Percentiles rank a stretch among this genome's conserved stretches.
Evolutionary conservation across 2,113 vertebrate genomes (phyloP).

Genomic region (Tenebrosternarchus preto): DNA sequence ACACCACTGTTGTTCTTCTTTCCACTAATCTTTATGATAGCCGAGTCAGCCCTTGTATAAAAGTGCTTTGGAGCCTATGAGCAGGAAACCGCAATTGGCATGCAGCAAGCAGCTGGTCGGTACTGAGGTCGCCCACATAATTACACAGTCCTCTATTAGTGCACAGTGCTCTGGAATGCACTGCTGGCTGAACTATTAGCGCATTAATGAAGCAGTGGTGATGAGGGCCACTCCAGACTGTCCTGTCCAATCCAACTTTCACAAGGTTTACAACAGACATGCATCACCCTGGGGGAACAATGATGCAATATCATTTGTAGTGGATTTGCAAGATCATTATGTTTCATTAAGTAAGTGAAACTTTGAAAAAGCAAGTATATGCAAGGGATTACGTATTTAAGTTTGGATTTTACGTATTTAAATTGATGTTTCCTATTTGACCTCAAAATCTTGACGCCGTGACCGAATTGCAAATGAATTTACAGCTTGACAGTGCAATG

Average conservation of each 20-base stretch:
- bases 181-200: conserved; percentile 35
- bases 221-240: conserved; percentile 12
- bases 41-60: conserved; percentile 39
- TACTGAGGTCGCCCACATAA: conserved; percentile 42
- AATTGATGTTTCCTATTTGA: too few species aligned
- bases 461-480: too few species aligned
- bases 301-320: not conserved
- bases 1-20: conserved; percentile 34
- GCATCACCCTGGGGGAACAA: not conserved
- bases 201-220: conserved; percentile 38
- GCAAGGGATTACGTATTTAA: not conserved
- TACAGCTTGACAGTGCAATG: not conserved
- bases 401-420: too few species aligned
- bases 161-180: conserved; percentile 23
- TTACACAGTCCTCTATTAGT: conserved; percentile 36
- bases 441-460: too few species aligned
- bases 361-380: not conserved
- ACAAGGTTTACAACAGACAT: not conserved
- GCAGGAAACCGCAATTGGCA: conserved; percentile 47
- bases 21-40: conserved; percentile 44
- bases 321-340: not conserved
- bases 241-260: conserved; percentile 23
- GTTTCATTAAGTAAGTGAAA: not conserved
- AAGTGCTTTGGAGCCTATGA: conserved; percentile 23
- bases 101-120: conserved; percentile 32